Base-by-base conservation (phyloP, 2,797 vertebrate genomes). In the Neosilurus mollespiculum region DNA sequence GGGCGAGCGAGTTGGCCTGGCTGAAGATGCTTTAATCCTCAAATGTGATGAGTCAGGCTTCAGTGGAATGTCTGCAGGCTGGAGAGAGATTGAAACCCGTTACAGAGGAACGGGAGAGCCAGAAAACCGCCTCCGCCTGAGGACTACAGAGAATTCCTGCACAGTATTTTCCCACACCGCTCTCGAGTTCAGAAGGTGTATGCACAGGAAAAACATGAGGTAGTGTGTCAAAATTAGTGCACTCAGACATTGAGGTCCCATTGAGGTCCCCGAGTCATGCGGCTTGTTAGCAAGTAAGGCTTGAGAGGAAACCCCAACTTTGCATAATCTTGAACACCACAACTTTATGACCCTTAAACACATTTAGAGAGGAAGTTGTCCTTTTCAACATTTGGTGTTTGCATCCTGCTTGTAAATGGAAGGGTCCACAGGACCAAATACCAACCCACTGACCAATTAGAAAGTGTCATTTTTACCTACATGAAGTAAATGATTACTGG, bases 11-110 rank as follows among this genome's bases (percentile, higher is more conserved):
- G 73, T 59, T 34, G 73, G 56, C 11, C 73, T 59, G 72, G 20
- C 53, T 37, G 58, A 84, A 69, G 64, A 71, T 53, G 34, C 37
- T 65, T 18, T 82, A 82, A 87, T 84, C 66, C 53, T 72, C 2
- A 9, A 16, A 80, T 82, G 83, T 82, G 83, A 86, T 79, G 84
- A 86, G 53, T 81, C 65, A 51, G 78, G 56, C 43, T n/a, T 73
- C 16, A 59, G 34, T 67, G 20, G 58, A 61, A 30, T 15, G 51
- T 20, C 49, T 58, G 72, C 53, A 77, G 72, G 62, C 72, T 49
- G 37, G 18, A 72, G 34, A 34, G 43, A 30, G 59, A 12, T 51
- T 64, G 69, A 73, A 81, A 72, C 54, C 64, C 58, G n/a, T 71
- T 49, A 59, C 11, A 34, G 43, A 64, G 43, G 43, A 30, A 24